Conservation (phyloP, 2,888 invertebrate species). For the Capitulum mitella region DNA sequence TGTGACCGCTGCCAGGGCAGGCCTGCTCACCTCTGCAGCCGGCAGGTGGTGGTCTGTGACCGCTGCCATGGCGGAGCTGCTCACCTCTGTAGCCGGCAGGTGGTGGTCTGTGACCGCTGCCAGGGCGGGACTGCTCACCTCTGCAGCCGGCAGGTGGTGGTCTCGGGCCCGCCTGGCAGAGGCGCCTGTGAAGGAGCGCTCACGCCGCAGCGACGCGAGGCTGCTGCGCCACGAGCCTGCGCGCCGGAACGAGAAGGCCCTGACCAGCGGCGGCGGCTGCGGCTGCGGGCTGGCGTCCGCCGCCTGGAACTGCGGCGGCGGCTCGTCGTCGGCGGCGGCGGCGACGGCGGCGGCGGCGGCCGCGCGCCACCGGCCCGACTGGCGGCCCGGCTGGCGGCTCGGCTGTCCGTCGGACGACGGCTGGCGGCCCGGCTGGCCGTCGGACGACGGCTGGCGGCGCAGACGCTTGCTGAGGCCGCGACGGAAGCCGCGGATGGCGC, state of each 20-base stretch:
- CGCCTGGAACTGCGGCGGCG: background rate
- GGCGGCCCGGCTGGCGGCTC: background rate
- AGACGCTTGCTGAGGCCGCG: slow-evolving; percentile 18
- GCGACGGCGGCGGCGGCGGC: background rate
- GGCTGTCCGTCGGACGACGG: too few species aligned
- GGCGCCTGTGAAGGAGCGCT: too few species aligned
- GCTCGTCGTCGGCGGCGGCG: background rate
- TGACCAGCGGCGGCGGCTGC: background rate
- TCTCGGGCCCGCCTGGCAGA: too few species aligned
- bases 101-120: too few species aligned
- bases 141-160: too few species aligned
- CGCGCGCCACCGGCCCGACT: background rate
- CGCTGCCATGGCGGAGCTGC: too few species aligned
- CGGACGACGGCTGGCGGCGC: background rate
- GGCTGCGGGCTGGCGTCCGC: background rate
- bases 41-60: too few species aligned
- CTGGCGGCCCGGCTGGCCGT: background rate
- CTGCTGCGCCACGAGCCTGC: background rate
- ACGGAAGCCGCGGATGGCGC: slow-evolving; percentile 7
- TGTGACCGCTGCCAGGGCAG: too few species aligned
- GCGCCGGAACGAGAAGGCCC: background rate
- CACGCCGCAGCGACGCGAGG: background rate
- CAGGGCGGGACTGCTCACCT: too few species aligned
- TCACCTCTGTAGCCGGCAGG: too few species aligned
- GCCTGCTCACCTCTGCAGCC: too few species aligned